A percentile compares a stretch with the other conserved stretches of the same genome.
phyloP scores from a whole-genome alignment of 2,888 invertebrate species.

The Plebejus melissa region DNA sequence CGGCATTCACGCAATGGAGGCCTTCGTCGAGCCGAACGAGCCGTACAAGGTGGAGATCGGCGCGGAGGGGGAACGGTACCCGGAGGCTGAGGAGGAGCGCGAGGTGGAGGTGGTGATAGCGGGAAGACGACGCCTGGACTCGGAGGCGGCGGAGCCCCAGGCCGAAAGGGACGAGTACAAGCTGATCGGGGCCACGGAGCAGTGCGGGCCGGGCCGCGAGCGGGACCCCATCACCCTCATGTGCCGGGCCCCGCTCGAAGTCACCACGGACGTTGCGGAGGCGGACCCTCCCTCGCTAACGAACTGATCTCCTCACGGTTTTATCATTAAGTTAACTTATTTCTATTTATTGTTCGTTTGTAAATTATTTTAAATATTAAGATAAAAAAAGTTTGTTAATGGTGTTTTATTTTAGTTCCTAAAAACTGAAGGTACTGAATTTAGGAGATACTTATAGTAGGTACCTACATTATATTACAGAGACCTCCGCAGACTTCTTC shows the following conservation, averaged over 20 bases:
- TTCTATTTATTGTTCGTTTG: constrained; percentile 35
- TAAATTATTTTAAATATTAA: constrained; percentile 32
- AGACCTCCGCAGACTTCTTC: neutral
- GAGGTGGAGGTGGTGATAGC: constrained; percentile 64
- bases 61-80: constrained; percentile 44
- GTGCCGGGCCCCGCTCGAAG: constrained; percentile 47
- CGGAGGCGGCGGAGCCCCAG: constrained; percentile 41
- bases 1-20: constrained; percentile 65
- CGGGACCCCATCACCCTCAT: constrained; percentile 84
- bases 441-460: neutral
- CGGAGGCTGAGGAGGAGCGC: constrained; percentile 47
- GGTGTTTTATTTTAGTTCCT: constrained; percentile 23
- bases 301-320: constrained; percentile 47
- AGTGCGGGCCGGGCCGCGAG: constrained; percentile 85
- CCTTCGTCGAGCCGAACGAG: constrained; percentile 83
- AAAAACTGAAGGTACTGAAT: neutral
- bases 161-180: constrained; percentile 62
- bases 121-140: constrained; percentile 50
- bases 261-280: constrained; percentile 46
- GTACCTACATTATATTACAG: no score
- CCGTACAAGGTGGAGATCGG: constrained; percentile 84
- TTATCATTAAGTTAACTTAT: constrained; percentile 49
- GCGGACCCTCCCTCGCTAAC: constrained; percentile 48
- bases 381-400: constrained; percentile 28
- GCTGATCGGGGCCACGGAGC: constrained; percentile 83